A percentile compares a stretch with the other conserved stretches of the same genome.
These are phyloP conservation scores for Podargus strigoides DNA, from an alignment of 2,797 vertebrate genomes.

Conservation along the genomic window DNA sequence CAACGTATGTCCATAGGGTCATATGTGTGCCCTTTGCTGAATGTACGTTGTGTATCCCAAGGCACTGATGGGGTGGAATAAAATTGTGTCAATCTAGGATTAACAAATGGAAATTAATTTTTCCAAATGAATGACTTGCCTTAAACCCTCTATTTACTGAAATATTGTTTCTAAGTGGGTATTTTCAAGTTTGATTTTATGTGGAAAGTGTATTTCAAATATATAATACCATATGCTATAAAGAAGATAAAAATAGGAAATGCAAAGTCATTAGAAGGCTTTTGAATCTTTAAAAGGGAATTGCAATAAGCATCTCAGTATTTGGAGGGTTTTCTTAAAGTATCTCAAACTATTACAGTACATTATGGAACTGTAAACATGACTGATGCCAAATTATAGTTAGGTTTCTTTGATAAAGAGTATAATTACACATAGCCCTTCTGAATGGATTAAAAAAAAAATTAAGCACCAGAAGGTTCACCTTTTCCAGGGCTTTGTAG, in stretches of 20 bases:
- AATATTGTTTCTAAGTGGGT: slow-evolving; percentile 63
- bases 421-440: slow-evolving; percentile 27
- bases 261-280: background rate
- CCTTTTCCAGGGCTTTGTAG: background rate
- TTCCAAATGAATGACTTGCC: slow-evolving; percentile 83
- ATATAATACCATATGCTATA: background rate
- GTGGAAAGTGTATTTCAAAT: slow-evolving; percentile 11
- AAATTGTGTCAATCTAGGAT: slow-evolving; percentile 49
- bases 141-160: slow-evolving; percentile 90
- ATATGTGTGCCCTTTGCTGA: slow-evolving; percentile 67
- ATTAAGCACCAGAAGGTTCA: background rate
- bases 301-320: slow-evolving; percentile 74
- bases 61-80: slow-evolving; percentile 66
- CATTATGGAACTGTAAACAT: slow-evolving; percentile 3
- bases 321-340: slow-evolving; percentile 72
- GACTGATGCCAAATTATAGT: slow-evolving; percentile 56
- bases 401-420: slow-evolving; percentile 15
- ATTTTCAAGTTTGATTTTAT: slow-evolving; percentile 47
- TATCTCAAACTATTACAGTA: slow-evolving; percentile 29
- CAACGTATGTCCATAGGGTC: slow-evolving; percentile 65
- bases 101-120: slow-evolving; percentile 61
- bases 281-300: slow-evolving; percentile 55
- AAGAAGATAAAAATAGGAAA: slow-evolving; percentile 7
- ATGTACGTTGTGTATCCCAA: slow-evolving; percentile 70
- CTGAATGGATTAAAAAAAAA: background rate